Evolutionary conservation across 1,140 invertebrate species (phyloP).

Genomic region (Laupala kohalensis): DNA sequence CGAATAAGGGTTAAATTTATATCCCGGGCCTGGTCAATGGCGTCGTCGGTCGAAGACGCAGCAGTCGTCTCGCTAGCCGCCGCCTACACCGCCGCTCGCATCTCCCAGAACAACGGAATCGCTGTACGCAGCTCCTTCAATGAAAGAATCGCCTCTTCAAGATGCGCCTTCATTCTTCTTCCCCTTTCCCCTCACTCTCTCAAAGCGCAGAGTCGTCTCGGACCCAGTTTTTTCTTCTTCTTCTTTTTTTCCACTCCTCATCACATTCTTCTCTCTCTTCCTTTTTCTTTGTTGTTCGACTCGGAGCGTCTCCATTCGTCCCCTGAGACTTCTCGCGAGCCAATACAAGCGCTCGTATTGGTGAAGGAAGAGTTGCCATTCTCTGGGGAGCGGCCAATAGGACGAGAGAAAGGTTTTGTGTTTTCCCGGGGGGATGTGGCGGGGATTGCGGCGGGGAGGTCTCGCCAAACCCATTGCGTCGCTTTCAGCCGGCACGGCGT

Average conservation of each 20-base stretch:
- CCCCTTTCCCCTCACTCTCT: too few relatives aligned
- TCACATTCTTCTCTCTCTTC: background rate
- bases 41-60: background rate
- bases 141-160: background rate
- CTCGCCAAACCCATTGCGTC: too few relatives aligned
- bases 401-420: background rate
- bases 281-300: background rate
- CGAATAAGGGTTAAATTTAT: background rate
- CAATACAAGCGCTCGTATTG: background rate
- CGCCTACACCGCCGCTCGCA: background rate
- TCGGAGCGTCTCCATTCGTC: background rate
- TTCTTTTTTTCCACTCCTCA: background rate
- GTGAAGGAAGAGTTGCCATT: background rate
- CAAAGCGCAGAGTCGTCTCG: too few relatives aligned
- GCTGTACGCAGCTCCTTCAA: background rate
- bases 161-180: background rate
- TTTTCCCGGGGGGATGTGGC: background rate
- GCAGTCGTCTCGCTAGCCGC: background rate
- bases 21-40: background rate
- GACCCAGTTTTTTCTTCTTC: background rate
- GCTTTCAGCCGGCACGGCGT: background rate
- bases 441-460: background rate
- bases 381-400: background rate
- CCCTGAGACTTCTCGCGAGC: background rate
- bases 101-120: background rate